Evolutionary conservation across 2,113 vertebrate genomes (phyloP).

Genomic region (Mus spicilegus): DNA sequence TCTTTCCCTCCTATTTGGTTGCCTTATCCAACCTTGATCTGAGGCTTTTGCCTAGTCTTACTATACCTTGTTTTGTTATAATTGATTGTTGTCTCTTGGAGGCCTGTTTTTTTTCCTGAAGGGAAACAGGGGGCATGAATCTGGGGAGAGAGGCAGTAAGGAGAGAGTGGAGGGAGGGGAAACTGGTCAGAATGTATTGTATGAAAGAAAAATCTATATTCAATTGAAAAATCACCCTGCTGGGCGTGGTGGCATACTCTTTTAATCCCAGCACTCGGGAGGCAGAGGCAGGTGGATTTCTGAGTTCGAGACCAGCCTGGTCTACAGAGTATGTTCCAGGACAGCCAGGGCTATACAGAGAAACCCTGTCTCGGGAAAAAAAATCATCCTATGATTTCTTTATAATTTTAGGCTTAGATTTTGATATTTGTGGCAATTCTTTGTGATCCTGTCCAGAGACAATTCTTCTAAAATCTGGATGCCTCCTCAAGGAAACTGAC

Average conservation of each 20-base stretch:
- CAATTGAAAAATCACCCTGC: background rate
- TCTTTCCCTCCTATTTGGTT: background rate
- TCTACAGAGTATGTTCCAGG: no score
- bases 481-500: background rate
- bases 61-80: background rate
- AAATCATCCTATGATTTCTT: background rate
- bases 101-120: background rate
- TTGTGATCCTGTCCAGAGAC: background rate
- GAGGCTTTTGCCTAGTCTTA: background rate
- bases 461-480: background rate
- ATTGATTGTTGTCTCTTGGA: background rate
- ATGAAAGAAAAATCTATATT: background rate
- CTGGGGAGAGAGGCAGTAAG: no score
- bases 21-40: background rate
- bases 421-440: background rate
- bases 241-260: no score
- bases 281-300: no score
- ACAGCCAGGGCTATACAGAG: no score
- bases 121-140: background rate
- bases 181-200: background rate
- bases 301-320: no score
- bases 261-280: no score
- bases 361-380: no score
- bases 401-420: constrained; percentile 4
- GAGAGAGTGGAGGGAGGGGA: background rate